Evolutionary conservation across 2,797 vertebrate species (phyloP).

Genomic region (Gymnopithys bicolor): DNA sequence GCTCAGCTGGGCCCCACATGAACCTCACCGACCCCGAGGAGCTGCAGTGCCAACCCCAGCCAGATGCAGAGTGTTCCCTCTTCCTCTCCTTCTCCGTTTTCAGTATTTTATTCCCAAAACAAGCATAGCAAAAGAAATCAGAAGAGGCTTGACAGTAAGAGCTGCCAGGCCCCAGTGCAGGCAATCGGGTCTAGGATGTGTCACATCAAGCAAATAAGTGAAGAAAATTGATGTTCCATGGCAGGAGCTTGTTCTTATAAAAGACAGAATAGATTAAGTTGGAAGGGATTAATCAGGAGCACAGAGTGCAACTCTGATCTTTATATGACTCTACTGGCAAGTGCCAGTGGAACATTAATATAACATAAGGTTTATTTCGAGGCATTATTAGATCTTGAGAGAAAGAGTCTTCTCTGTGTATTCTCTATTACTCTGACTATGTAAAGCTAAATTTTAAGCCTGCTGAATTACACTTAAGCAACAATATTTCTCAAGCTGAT

Average conservation of each 20-base stretch:
- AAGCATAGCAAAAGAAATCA: not conserved
- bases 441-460: not conserved
- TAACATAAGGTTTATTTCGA: not conserved
- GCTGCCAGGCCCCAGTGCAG: not conserved
- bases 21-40: fast-evolving
- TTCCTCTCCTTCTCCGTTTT: not conserved
- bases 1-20: not conserved
- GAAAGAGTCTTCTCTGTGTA: not conserved
- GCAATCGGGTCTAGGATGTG: not conserved
- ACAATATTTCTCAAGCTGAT: not conserved
- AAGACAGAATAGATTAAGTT: fast-evolving
- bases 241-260: not conserved
- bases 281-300: not conserved
- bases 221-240: not conserved
- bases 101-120: not conserved
- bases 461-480: not conserved
- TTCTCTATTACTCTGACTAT: not conserved
- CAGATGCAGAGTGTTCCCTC: not conserved
- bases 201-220: not conserved
- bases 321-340: not conserved
- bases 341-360: not conserved
- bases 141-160: not conserved
- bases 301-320: not conserved
- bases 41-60: not conserved
- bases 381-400: not conserved